Evolutionary conservation across 2,888 invertebrate species (phyloP).

Genomic region (Trisateles emortualis): DNA sequence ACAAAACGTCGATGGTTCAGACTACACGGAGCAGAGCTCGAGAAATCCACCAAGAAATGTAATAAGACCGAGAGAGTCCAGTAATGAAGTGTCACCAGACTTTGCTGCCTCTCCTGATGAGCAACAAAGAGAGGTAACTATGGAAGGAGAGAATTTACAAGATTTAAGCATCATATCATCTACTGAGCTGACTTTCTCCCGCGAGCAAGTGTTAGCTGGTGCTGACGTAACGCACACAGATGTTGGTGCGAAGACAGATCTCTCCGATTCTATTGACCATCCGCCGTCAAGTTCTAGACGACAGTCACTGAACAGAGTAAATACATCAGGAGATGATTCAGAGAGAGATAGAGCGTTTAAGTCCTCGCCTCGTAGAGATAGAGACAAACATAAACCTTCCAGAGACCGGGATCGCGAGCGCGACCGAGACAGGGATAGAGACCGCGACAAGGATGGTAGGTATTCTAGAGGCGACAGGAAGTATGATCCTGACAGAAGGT

Average conservation of each 20-base stretch:
- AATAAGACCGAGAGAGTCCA: constrained; percentile 61
- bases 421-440: constrained; percentile 63
- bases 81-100: constrained; percentile 59
- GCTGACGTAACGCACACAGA: constrained; percentile 70
- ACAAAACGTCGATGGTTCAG: constrained; percentile 80
- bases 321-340: constrained; percentile 79
- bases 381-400: constrained; percentile 67
- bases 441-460: constrained; percentile 66
- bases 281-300: constrained; percentile 62
- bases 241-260: constrained; percentile 56
- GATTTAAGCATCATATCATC: constrained; percentile 75
- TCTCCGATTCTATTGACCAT: constrained; percentile 67
- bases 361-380: constrained; percentile 70
- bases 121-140: constrained; percentile 83
- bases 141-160: constrained; percentile 88
- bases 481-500: constrained; percentile 65
- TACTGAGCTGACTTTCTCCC: constrained; percentile 67
- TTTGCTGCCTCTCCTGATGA: constrained; percentile 63
- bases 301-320: constrained; percentile 67
- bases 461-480: constrained; percentile 71
- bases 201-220: constrained; percentile 84
- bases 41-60: constrained; percentile 65
- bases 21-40: constrained; percentile 69
- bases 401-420: constrained; percentile 61
- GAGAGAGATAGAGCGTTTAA: constrained; percentile 75